Base-by-base conservation (phyloP, 2,113 vertebrate species). In the Xyliphius kryptos region DNA sequence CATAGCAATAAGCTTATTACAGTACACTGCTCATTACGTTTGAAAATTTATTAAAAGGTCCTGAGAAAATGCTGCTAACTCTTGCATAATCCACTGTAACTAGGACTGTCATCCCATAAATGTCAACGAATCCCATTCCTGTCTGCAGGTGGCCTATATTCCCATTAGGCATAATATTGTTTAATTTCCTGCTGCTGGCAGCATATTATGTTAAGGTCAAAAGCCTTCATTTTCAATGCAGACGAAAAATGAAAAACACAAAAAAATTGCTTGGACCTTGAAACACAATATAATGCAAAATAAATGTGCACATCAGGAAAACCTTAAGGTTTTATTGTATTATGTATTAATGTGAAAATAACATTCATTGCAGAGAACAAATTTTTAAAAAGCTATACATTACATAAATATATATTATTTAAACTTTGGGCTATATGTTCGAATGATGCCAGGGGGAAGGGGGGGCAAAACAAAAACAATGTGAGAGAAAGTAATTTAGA, bases 41-140 rank as follows among this genome's bases (percentile, higher is more conserved):
- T 56, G 21, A 10, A 41, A 41, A 32, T 32, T 44, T 56, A 52
- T 50, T 58, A 22, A 53, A 70, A 14, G 47, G 62, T 36, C 21
- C 62, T 55, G 20, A 43, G 41, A 60, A 58, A 63, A 70, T 66
- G 21, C 50, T 66, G 40, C 53, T 48, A 51, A 17, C 17, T 54
- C 16, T 43, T 13, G 22, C 10, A 13, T 12, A 26, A 57, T 21
- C 9, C 53, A 44, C 21, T 49, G 26, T 43, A 41, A 41, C 40
- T 12, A 2, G 40, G 40, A 41, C 9, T 14, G 1, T 41, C 40
- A 41, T 41, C 10, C 9, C 2, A 41, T 41, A 41, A 32, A 32
- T 32, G 26, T 32, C 40, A 41, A 41, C 40, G 3, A 41, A 12
- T 41, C 40, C 9, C 40, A 7, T 41, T 41, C 40, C 40, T 41